Base-by-base conservation (phyloP, 2,113 vertebrate genomes). In the Orycteropus afer region DNA sequence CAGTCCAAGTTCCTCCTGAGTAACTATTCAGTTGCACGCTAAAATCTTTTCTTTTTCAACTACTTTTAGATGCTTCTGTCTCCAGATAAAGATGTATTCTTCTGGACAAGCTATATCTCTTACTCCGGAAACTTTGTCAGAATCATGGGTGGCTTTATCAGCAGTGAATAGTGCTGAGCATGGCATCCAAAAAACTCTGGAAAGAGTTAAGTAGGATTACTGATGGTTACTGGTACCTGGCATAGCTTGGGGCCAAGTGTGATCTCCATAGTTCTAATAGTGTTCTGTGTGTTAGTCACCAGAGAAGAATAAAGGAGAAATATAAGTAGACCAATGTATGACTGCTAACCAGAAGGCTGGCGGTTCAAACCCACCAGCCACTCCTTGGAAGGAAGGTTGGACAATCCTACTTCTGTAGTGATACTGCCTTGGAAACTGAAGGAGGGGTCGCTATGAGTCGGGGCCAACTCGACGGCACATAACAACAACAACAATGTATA, bases 61-160 rank as follows among this genome's bases (percentile, higher is more conserved):
- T 89, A 86, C 74, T 95, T 61, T 92, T 88, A 99, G 99, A 94
- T 99, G 2, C 90, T 92, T 3, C 47, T 99, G 59, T 97, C 95
- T n/a, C 53, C 96, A 53, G 45, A 59, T 2, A 13, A 29, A 9
- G 20, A 4, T 2, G 0, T 95, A 98, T 95, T 98, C 96, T 40
- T 99, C 99, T 14, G 98, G 97, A 73, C 94, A 98, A 25, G 74
- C 80, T 9, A 59, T 99, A 0, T 81, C 69, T 0, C 94, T 99
- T 89, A 92, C 97, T 59, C 90, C 99, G 83, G 94, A 37, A 45
- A 97, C 98, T 40, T 97, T 97, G 40, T 94, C 95, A 61, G 96
- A 51, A 3, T 98, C 99, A 1, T 98, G 98, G 29, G 98, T 99
- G 67, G 99, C 99, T 1, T 92, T 99, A 81, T 99, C 99, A 4